Conservation (phyloP, 2,797 vertebrate species). For the Spinus olivaceus region DNA sequence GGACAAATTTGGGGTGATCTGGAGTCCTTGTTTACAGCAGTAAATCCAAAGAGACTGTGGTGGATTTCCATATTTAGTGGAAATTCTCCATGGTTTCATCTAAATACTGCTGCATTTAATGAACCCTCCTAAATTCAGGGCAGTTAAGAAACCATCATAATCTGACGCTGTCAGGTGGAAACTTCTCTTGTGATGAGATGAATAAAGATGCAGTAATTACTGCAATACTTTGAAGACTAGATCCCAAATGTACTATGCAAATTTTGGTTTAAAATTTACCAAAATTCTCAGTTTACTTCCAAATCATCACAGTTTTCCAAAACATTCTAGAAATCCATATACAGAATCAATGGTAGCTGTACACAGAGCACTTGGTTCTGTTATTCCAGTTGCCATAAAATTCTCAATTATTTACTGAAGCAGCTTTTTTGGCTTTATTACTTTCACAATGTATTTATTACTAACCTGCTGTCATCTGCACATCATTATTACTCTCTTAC, state of each 20-base stretch:
- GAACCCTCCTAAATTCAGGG: background rate
- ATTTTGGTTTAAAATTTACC: background rate
- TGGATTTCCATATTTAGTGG: background rate
- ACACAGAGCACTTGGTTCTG: background rate
- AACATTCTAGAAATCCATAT: background rate
- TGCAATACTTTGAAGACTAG: background rate
- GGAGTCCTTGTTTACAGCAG: background rate
- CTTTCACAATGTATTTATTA: background rate
- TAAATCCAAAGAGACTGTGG: background rate
- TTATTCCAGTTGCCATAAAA: background rate
- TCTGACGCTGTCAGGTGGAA: background rate
- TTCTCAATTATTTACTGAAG: background rate
- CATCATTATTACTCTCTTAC: background rate
- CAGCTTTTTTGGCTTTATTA: background rate
- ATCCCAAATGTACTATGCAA: background rate
- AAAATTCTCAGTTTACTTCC: background rate
- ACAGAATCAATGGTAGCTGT: background rate
- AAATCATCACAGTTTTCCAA: background rate
- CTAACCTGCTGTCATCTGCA: background rate
- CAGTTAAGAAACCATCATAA: background rate
- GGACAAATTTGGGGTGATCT: background rate
- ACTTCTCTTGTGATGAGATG: background rate
- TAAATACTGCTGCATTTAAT: background rate
- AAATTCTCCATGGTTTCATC: background rate
- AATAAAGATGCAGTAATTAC: background rate